These are phyloP conservation scores for Philopotamus ludificatus DNA, from an alignment of 1,140 invertebrate species.

Conservation along the genomic window DNA sequence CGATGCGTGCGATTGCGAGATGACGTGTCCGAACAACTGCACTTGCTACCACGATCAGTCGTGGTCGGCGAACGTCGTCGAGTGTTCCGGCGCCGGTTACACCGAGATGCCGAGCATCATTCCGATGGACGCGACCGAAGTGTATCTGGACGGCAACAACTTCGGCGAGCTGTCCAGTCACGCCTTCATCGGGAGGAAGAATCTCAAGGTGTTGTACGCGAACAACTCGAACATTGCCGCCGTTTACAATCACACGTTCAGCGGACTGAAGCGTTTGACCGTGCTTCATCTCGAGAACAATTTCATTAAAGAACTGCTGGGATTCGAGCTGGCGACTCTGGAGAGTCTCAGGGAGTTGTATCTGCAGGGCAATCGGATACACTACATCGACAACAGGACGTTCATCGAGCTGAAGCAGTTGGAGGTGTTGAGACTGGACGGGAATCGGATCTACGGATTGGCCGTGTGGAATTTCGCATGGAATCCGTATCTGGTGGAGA, in stretches of 20 bases:
- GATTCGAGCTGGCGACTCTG: conserved; percentile 80
- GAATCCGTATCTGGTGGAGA: conserved; percentile 76
- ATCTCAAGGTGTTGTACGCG: conserved; percentile 79
- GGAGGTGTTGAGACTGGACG: conserved; percentile 80
- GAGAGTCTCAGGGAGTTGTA: conserved; percentile 81
- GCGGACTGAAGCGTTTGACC: conserved; percentile 73
- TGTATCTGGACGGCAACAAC: conserved; percentile 89
- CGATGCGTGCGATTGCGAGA: conserved; percentile 92
- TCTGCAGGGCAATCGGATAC: conserved; percentile 83
- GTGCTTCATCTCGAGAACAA: conserved; percentile 86
- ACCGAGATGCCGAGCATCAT: conserved; percentile 80
- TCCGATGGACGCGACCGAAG: conserved; percentile 92
- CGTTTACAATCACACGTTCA: conserved; percentile 87
- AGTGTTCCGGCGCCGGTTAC: conserved; percentile 80
- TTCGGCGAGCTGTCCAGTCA: conserved; percentile 84
- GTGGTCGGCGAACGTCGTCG: conserved; percentile 91
- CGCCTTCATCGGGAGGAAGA: conserved; percentile 87
- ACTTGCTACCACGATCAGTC: conserved; percentile 92
- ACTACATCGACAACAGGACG: conserved; percentile 80
- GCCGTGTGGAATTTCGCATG: conserved; percentile 71
- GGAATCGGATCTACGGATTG: conserved; percentile 80
- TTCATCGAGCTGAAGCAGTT: conserved; percentile 78
- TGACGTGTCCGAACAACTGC: conserved; percentile 91
- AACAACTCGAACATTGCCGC: conserved; percentile 85
- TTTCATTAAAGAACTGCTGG: conserved; percentile 72